Percentiles rank a stretch among this genome's conserved stretches.
These are phyloP conservation scores for Climacteris rufus DNA, from an alignment of 2,113 vertebrate species.

Conservation along the genomic window DNA sequence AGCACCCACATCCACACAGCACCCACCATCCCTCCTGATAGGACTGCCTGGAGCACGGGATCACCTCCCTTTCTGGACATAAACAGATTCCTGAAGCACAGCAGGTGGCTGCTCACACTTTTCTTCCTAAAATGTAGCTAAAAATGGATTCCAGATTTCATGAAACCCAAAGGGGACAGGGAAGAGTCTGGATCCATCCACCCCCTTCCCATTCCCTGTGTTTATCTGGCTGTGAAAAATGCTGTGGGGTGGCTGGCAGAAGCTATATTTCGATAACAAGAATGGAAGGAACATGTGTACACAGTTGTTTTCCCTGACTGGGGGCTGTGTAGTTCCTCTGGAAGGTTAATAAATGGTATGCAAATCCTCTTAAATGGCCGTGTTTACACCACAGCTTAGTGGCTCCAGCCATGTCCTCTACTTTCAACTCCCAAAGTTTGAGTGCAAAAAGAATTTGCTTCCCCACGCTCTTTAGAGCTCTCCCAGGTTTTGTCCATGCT, in stretches of 20 bases:
- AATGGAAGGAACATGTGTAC: constrained; percentile 27
- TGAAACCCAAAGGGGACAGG: neutral
- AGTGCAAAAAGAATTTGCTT: constrained; percentile 15
- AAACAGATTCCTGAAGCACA: neutral
- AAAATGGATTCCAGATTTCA: neutral
- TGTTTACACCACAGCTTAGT: constrained; percentile 66
- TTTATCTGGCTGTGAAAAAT: neutral
- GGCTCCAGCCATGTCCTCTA: constrained; percentile 46
- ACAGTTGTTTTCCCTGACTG: constrained; percentile 45
- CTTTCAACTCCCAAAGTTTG: constrained; percentile 35
- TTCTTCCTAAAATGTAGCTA: neutral
- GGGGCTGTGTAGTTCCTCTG: constrained; percentile 17
- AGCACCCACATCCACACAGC: neutral
- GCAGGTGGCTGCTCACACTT: neutral
- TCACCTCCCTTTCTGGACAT: neutral
- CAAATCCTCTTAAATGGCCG: constrained; percentile 65
- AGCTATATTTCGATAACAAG: neutral
- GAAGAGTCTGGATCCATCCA: neutral
- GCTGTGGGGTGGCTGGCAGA: neutral
- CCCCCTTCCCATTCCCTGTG: neutral
- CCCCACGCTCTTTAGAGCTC: neutral
- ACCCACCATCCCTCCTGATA: fast-evolving
- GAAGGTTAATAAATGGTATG: constrained; percentile 60
- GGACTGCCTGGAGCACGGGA: fast-evolving
- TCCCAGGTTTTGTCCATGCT: neutral